These are phyloP conservation scores for Nipponia nippon DNA, from an alignment of 2,113 vertebrate species.

Conservation along the genomic window DNA sequence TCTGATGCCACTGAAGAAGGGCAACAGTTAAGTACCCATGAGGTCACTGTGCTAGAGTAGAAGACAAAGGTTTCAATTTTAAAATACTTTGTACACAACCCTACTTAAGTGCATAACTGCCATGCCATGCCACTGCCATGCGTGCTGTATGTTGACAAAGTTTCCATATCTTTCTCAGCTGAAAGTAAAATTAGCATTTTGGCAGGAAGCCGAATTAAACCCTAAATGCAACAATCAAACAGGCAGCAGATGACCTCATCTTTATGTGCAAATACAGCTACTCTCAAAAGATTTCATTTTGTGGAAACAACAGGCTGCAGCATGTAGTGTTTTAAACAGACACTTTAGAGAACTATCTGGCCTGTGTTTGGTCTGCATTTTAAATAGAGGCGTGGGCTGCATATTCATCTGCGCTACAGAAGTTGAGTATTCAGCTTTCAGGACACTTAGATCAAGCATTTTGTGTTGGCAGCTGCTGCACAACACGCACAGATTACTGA, in stretches of 20 bases:
- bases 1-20: background rate
- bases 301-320: background rate
- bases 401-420: background rate
- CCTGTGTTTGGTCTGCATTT: background rate
- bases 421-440: background rate
- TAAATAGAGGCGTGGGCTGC: background rate
- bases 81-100: background rate
- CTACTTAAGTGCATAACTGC: background rate
- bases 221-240: background rate
- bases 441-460: background rate
- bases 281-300: background rate
- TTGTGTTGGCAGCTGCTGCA: background rate
- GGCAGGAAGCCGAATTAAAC: background rate
- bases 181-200: background rate
- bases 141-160: background rate
- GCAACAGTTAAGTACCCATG: background rate
- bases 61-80: background rate
- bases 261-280: background rate
- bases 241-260: background rate
- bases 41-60: rapidly evolving
- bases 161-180: background rate
- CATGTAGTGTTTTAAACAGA: background rate
- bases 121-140: too few species aligned
- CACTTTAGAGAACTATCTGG: background rate
- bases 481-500: background rate